Evolutionary conservation across 2,113 vertebrate species (phyloP).

Genomic region (Dipodomys ordii): DNA sequence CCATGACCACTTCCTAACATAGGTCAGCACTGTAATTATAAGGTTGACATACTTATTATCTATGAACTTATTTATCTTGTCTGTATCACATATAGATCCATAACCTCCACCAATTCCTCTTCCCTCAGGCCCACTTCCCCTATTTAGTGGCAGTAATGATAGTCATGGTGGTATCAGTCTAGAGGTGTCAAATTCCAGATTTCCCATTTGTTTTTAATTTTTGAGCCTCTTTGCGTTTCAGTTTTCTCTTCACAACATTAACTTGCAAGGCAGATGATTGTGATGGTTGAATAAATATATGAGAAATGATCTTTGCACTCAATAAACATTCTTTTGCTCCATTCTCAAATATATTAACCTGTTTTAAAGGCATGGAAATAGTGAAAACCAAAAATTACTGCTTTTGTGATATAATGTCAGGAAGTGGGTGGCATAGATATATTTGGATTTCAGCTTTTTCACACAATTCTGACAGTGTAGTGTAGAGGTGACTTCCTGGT

Average conservation of each 20-base stretch:
- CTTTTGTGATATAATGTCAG: conserved; percentile 39
- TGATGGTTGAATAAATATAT: not conserved
- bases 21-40: not conserved
- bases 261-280: not conserved
- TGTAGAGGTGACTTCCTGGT: not conserved
- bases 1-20: not conserved
- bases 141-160: not conserved
- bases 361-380: conserved; percentile 30
- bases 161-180: not conserved
- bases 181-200: not conserved
- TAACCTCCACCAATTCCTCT: not conserved
- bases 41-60: not conserved
- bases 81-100: not conserved
- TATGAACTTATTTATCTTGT: not conserved
- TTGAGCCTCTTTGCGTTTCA: no score
- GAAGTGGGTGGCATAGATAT: conserved; percentile 38
- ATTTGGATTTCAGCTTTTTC: conserved; percentile 27
- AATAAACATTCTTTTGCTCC: not conserved
- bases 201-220: no score
- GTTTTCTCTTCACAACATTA: no score
- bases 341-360: conserved; percentile 34
- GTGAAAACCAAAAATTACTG: conserved; percentile 35
- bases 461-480: conserved; percentile 17
- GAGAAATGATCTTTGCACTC: not conserved
- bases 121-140: not conserved